A percentile compares a stretch with the other conserved stretches of the same genome.
Evolutionary conservation across 2,113 vertebrate species (phyloP).

Genomic region (cattle (Bos taurus)): ARS-UCD2.0 NC_037354.1:15968001-15968500

Average conservation of each 20-base stretch:
- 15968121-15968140: not conserved
- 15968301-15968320: not conserved
- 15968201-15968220: too few relatives aligned
- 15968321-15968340: constrained; percentile 7
- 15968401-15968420: not conserved
- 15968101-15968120: not conserved
- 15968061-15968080: not conserved
- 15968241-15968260: not conserved
- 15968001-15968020: not conserved
- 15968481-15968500: not conserved
- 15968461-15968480: not conserved
- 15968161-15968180: too few relatives aligned
- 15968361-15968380: not conserved
- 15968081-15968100: not conserved
- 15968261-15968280: not conserved
- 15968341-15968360: not conserved
- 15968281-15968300: not conserved
- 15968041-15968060: not conserved
- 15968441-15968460: not conserved
- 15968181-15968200: too few relatives aligned
- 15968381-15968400: not conserved
- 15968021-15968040: not conserved
- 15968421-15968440: not conserved
- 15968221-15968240: not conserved
- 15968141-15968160: too few relatives aligned